phyloP scores from a whole-genome alignment of 1,140 invertebrate species.

The Maconellicoccus hirsutus region DNA sequence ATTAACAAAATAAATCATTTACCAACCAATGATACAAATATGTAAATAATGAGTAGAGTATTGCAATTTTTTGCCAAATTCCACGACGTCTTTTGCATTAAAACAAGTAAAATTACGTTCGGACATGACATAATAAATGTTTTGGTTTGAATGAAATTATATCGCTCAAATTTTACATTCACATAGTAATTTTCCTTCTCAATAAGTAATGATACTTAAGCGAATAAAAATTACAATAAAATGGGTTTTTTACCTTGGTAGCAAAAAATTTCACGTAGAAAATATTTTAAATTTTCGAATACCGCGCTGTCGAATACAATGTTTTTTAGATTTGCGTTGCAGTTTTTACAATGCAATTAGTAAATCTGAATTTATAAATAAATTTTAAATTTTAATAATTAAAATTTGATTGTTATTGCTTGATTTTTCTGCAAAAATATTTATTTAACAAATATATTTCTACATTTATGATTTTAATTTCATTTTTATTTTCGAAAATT shows the following conservation, averaged over 20 bases:
- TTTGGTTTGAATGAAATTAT: conserved; percentile 46
- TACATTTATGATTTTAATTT: no score
- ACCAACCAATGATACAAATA: conserved; percentile 55
- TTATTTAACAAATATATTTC: no score
- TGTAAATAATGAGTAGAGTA: conserved; percentile 61
- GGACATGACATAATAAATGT: conserved; percentile 52
- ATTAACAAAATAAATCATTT: neutral
- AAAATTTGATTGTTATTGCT: no score
- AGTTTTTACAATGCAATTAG: no score
- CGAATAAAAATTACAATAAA: neutral
- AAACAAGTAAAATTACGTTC: conserved; percentile 63
- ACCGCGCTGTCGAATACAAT: no score
- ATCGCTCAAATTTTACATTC: conserved; percentile 68
- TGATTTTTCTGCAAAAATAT: no score
- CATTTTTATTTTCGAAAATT: no score
- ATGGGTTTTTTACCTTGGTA: neutral
- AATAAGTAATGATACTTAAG: conserved; percentile 47
- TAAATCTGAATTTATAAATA: no score
- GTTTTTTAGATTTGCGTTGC: no score
- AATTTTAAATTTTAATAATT: no score
- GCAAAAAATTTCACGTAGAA: no score
- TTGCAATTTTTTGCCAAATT: conserved; percentile 68
- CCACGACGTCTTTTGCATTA: conserved; percentile 57
- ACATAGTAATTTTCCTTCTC: conserved; percentile 50
- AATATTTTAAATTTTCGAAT: no score